Percentiles rank a stretch among this genome's conserved stretches.
phyloP scores from a whole-genome alignment of 2,113 vertebrate species.

The pig (Sus scrofa) region T2T-Sscrofa CM000825.6:82841501-82842000 shows the following conservation, averaged over 20 bases:
- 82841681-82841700: conserved; percentile 37
- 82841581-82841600: background rate
- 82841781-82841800: conserved; percentile 21
- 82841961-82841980: conserved; percentile 20
- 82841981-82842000: background rate
- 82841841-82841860: conserved; percentile 69
- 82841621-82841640: conserved; percentile 47
- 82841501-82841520: too few relatives aligned
- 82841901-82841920: conserved; percentile 37
- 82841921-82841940: background rate
- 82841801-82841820: conserved; percentile 68
- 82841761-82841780: conserved; percentile 43
- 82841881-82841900: conserved; percentile 9
- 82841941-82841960: background rate
- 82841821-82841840: background rate
- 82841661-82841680: background rate
- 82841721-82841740: conserved; percentile 67
- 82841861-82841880: conserved; percentile 65
- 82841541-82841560: background rate
- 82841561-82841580: background rate
- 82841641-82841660: conserved; percentile 56
- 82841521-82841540: conserved; percentile 4
- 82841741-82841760: conserved; percentile 48
- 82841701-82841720: conserved; percentile 67
- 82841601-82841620: conserved; percentile 71